phyloP scores from a whole-genome alignment of 1,140 invertebrate species.

The Galleria mellonella region DNA sequence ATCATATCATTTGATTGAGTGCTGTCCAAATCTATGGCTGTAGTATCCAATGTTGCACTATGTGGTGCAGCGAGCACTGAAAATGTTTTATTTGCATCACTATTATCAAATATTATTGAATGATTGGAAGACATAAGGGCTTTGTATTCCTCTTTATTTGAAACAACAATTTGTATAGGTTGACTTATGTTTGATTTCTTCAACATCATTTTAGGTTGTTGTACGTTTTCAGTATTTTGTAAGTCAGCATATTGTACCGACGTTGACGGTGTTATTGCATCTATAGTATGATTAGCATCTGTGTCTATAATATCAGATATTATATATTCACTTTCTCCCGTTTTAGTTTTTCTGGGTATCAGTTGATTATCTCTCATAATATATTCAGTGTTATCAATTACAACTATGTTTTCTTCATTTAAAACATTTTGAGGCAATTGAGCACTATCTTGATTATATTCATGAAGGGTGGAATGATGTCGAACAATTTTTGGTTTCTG shows the following conservation, averaged over 20 bases:
- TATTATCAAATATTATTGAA: conserved; percentile 59
- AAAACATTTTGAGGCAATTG: conserved; percentile 29
- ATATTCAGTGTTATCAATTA: conserved; percentile 75
- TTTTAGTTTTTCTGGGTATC: conserved; percentile 34
- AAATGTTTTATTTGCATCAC: conserved; percentile 42
- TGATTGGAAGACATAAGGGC: conserved; percentile 57
- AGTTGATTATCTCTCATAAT: conserved; percentile 59
- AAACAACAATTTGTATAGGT: conserved; percentile 67
- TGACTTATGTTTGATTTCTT: conserved; percentile 52
- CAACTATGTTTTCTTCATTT: conserved; percentile 67
- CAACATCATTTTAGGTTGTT: conserved; percentile 31
- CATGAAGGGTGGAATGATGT: conserved; percentile 4
- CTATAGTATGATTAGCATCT: conserved; percentile 20
- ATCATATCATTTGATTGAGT: conserved; percentile 62
- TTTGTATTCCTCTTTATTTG: conserved; percentile 70
- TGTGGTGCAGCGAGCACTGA: conserved; percentile 43
- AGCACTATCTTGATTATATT: conserved; percentile 14
- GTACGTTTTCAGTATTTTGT: conserved; percentile 18
- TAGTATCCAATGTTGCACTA: conserved; percentile 22
- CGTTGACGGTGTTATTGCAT: conserved; percentile 23
- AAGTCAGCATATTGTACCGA: conserved; percentile 34
- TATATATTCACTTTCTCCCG: conserved; percentile 23
- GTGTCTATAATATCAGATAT: conserved; percentile 28
- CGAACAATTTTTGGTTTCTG: conserved; percentile 8
- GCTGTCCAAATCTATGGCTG: conserved; percentile 41